These are phyloP conservation scores for Hololepta plana DNA, from an alignment of 2,888 invertebrate genomes.

Conservation along the genomic window DNA sequence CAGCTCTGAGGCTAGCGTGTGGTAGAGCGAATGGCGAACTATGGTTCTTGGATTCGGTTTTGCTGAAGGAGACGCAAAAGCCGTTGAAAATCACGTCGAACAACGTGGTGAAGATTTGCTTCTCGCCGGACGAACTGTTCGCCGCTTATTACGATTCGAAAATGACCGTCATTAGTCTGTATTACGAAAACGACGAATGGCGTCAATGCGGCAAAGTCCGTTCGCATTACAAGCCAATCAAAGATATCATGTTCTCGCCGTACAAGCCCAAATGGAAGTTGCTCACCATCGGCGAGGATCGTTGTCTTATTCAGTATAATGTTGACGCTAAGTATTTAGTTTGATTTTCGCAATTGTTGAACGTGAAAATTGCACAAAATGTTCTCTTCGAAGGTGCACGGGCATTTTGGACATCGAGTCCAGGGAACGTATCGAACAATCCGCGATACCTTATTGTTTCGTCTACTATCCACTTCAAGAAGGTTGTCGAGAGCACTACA, in stretches of 20 bases:
- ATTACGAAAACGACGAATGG: constrained; percentile 28
- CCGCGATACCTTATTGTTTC: constrained; percentile 37
- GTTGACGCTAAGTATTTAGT: constrained; percentile 27
- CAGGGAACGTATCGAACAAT: constrained; percentile 42
- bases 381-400: no score
- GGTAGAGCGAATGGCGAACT: constrained; percentile 39
- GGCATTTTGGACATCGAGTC: constrained; percentile 7
- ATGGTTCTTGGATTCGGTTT: constrained; percentile 39
- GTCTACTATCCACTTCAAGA: constrained; percentile 25
- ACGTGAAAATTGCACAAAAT: no score
- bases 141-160: constrained; percentile 29
- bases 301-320: constrained; percentile 39
- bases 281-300: constrained; percentile 39
- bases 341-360: not conserved
- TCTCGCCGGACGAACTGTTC: constrained; percentile 32
- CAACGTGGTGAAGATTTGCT: constrained; percentile 32
- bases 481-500: constrained; percentile 15
- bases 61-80: constrained; percentile 29
- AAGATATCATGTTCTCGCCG: constrained; percentile 34
- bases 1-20: constrained; percentile 37
- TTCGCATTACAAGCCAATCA: constrained; percentile 39
- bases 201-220: constrained; percentile 38
- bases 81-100: constrained; percentile 30
- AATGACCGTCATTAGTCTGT: constrained; percentile 10
- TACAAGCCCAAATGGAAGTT: constrained; percentile 28